Evolutionary conservation across 30 jellyfish, hydroid and myxozoan species (phyloP).

Genomic region (Turritopsis rubra): DNA sequence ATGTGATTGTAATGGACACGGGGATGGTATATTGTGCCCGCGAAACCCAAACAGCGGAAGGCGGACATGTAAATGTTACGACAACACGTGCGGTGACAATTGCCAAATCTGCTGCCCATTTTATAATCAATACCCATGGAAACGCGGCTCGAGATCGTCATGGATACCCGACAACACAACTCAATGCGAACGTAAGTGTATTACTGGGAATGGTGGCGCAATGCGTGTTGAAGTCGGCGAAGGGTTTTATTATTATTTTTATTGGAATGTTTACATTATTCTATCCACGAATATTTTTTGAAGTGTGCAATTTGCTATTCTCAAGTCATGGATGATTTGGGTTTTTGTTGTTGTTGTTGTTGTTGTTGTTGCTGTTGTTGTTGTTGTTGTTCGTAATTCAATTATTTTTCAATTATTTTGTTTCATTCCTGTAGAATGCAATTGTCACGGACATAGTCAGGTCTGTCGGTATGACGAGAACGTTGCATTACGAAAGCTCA

Average conservation of each 20-base stretch:
- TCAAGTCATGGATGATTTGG: too few species aligned
- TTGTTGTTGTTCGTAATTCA: background rate
- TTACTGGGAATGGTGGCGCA: too few species aligned
- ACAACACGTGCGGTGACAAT: conserved; percentile 79
- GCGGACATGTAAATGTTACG: conserved; percentile 76
- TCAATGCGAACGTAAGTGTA: conserved; percentile 83
- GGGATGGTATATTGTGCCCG: conserved; percentile 81
- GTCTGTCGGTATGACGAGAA: conserved; percentile 62
- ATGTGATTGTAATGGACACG: conserved; percentile 96
- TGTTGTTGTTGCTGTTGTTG: too few species aligned
- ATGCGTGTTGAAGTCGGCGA: too few species aligned
- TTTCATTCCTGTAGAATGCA: conserved; percentile 50
- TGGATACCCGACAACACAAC: conserved; percentile 78
- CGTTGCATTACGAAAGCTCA: conserved; percentile 47
- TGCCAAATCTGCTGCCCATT: conserved; percentile 93
- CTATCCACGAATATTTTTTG: too few species aligned
- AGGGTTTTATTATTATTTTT: too few species aligned
- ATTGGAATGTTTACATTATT: too few species aligned
- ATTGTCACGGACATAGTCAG: conserved; percentile 71
- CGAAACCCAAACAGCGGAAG: conserved; percentile 46
- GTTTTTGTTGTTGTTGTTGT: too few species aligned
- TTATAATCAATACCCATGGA: conserved; percentile 86
- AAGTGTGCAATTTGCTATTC: too few species aligned
- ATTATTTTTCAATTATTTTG: background rate
- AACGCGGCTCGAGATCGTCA: conserved; percentile 56